These are phyloP conservation scores for Drosophila bifasciata DNA, from an alignment of 1,140 invertebrate species.

Conservation along the genomic window DNA sequence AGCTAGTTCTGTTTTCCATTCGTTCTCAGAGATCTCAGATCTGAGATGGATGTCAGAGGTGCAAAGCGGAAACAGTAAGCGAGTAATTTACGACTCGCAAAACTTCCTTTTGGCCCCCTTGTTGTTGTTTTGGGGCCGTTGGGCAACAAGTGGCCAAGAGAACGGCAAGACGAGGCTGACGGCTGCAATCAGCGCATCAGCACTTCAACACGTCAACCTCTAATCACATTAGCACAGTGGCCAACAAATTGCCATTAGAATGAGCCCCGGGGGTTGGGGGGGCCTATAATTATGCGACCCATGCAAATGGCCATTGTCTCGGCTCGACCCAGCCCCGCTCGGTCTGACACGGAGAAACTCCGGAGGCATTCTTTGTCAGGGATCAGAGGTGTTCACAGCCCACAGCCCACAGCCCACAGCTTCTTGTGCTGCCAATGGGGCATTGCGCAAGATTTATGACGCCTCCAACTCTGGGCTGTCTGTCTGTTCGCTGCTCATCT, in stretches of 20 bases:
- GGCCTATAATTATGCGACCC: constrained; percentile 59
- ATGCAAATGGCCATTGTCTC: constrained; percentile 59
- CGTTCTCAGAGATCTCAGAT: constrained; percentile 28
- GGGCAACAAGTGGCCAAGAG: constrained; percentile 66
- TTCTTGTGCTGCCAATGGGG: constrained; percentile 56
- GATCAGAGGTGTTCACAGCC: constrained; percentile 49
- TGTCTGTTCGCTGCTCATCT: background rate
- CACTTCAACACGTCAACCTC: constrained; percentile 47
- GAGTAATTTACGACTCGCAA: constrained; percentile 63
- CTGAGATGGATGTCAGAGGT: background rate
- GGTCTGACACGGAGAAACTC: background rate
- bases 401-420: constrained; percentile 36
- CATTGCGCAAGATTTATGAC: constrained; percentile 79
- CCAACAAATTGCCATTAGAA: constrained; percentile 70
- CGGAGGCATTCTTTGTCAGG: constrained; percentile 5
- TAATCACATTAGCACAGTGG: constrained; percentile 75
- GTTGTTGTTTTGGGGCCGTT: constrained; percentile 53
- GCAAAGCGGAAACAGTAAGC: constrained; percentile 62
- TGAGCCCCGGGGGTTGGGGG: constrained; percentile 44
- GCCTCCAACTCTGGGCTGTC: constrained; percentile 45
- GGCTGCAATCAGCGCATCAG: constrained; percentile 23
- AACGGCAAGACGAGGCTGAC: background rate
- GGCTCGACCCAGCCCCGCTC: constrained; percentile 15
- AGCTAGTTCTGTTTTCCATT: constrained; percentile 3
- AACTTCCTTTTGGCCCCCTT: constrained; percentile 50